phyloP scores from a whole-genome alignment of 1,140 invertebrate species.

The Procambarus clarkii region DNA sequence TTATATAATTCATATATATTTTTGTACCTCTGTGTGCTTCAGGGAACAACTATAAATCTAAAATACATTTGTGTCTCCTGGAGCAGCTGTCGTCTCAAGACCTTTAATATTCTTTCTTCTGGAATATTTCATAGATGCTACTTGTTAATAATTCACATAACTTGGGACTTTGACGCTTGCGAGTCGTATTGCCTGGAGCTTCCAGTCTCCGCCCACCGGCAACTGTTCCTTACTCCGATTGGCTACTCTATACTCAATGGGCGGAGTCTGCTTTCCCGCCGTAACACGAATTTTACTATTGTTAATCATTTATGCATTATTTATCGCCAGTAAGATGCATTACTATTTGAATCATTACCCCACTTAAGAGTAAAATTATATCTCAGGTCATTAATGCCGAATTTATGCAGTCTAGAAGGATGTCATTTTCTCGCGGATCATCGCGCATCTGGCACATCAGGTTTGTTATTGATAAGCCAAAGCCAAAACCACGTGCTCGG shows the following conservation, averaged over 20 bases:
- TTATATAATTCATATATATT: no score
- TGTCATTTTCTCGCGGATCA: background rate
- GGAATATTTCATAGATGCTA: slow-evolving; percentile 24
- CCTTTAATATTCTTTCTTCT: slow-evolving; percentile 18
- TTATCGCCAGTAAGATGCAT: background rate
- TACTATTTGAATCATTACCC: background rate
- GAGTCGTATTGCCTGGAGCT: background rate
- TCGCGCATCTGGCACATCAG: slow-evolving; percentile 20
- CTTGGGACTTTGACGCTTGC: background rate
- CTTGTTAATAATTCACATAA: background rate
- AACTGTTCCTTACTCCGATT: background rate
- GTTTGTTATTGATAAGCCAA: slow-evolving; percentile 28
- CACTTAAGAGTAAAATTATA: background rate
- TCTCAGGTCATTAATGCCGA: background rate
- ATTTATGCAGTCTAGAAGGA: background rate
- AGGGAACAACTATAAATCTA: no score
- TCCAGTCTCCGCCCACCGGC: background rate
- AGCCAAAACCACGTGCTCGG: slow-evolving; percentile 32
- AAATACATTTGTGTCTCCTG: background rate
- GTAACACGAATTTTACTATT: background rate
- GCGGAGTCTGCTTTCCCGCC: background rate
- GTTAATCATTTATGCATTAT: background rate
- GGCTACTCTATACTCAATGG: background rate
- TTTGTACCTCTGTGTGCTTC: no score
- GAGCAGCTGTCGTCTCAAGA: slow-evolving; percentile 13